phyloP scores from a whole-genome alignment of 2,797 vertebrate species.

The Chelon auratus region DNA sequence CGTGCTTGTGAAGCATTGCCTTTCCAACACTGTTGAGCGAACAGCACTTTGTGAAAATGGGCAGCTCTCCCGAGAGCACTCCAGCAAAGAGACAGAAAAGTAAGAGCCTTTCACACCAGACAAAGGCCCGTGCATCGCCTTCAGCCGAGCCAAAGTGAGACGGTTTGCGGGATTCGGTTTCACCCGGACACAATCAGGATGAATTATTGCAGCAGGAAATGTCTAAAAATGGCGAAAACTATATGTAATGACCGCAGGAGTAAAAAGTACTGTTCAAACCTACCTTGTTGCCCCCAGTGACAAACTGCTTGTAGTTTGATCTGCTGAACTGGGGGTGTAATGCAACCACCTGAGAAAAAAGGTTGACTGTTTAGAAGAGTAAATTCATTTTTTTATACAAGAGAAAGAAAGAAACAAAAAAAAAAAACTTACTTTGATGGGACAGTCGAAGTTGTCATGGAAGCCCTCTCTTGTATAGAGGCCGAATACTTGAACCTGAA shows the following conservation, averaged over 20 bases:
- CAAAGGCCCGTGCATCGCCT: constrained; percentile 61
- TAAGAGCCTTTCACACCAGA: constrained; percentile 81
- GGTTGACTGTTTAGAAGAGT: neutral
- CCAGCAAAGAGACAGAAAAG: constrained; percentile 77
- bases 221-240: constrained; percentile 24
- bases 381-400: neutral
- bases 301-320: constrained; percentile 98
- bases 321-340: constrained; percentile 94
- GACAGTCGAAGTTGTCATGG: constrained; percentile 97
- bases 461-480: constrained; percentile 97
- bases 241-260: constrained; percentile 34
- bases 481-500: constrained; percentile 96
- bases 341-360: constrained; percentile 85
- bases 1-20: constrained; percentile 78
- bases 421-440: constrained; percentile 92
- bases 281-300: constrained; percentile 98
- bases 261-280: constrained; percentile 48
- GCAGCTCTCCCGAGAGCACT: constrained; percentile 80
- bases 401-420: neutral
- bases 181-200: constrained; percentile 59
- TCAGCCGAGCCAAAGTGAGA: constrained; percentile 56
- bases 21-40: constrained; percentile 82
- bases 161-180: constrained; percentile 62
- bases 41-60: constrained; percentile 88
- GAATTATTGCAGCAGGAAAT: constrained; percentile 58